Base-by-base conservation (phyloP, 2,797 vertebrate species). In the Dicrostonyx torquatus region DNA sequence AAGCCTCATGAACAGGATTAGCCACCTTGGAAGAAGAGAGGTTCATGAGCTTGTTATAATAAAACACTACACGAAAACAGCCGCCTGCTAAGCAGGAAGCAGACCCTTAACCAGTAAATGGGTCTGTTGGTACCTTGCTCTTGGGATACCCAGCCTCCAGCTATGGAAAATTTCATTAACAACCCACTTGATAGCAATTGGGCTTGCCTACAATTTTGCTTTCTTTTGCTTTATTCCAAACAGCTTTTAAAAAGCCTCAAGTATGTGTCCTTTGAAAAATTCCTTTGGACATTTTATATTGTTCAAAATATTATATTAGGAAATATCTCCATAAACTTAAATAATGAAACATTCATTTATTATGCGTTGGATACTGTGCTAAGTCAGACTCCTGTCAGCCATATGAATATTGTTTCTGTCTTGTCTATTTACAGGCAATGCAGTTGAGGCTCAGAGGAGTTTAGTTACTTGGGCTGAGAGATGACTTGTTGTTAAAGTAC, bases 251-350 rank as follows among this genome's bases (percentile, higher is more conserved):
- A 91, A 96, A 70, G 6, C 77, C 53, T 91, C 50, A 70, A 75
- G 11, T 68, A 95, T 88, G 37, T 87, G 78, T 62, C 29, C 72
- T 84, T 95, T 91, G 64, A 83, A 76, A 40, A 91, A 58, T 79
- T 93, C n/a, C 43, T 79, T 73, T 62, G 37, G 24, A 91, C 62
- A 62, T 37, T 68, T 93, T 84, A 68, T 26, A 31, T 77, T 86
- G 37, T 92, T 95, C 53, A 89, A 96, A 93, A 90, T 89, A 66
- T 29, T 14, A 26, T 73, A 29, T 73, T 53, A 60, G 75, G 20
- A 55, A 94, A 53, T 84, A 79, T 76, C 55, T 37, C 40, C 37
- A 53, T 53, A 94, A 93, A 40, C 48, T 18, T 93, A 53, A 83
- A 76, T 40, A 89, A 84, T 22, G 86, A 83, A 40, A 15, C 40